A percentile compares a stretch with the other conserved stretches of the same genome.
Conservation (phyloP, 2,113 vertebrate genomes). For the Boleophthalmus pectinirostris region DNA sequence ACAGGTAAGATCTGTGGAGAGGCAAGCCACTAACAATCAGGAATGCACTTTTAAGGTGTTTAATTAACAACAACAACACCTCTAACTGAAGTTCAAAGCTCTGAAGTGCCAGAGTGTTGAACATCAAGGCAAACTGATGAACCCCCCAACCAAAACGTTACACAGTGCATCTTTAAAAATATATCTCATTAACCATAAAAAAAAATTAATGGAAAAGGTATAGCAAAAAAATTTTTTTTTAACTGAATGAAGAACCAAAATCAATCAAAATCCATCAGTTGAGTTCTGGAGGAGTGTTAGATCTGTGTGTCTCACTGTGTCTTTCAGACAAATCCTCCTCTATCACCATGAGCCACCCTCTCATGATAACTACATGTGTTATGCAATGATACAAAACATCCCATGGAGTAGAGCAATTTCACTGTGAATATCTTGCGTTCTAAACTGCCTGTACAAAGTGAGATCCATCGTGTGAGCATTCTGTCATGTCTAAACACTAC, state of each 20-base stretch:
- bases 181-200: no score
- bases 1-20: no score
- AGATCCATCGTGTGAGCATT: constrained; percentile 59
- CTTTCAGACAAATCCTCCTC: neutral
- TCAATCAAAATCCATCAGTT: neutral
- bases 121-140: no score
- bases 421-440: constrained; percentile 63
- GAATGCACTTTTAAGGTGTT: neutral
- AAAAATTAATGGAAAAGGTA: no score
- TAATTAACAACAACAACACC: no score
- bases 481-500: constrained; percentile 55
- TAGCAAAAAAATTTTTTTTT: no score
- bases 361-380: constrained; percentile 61
- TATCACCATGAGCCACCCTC: constrained; percentile 40
- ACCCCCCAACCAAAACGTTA: no score
- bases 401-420: constrained; percentile 45
- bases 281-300: no score
- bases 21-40: neutral
- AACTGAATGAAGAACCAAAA: no score
- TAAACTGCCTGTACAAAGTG: constrained; percentile 57
- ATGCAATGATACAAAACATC: constrained; percentile 39
- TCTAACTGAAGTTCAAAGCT: no score
- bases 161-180: no score
- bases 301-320: no score
- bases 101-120: neutral